Conservation (phyloP, 2,797 vertebrate species). For the Danio aesculapii region DNA sequence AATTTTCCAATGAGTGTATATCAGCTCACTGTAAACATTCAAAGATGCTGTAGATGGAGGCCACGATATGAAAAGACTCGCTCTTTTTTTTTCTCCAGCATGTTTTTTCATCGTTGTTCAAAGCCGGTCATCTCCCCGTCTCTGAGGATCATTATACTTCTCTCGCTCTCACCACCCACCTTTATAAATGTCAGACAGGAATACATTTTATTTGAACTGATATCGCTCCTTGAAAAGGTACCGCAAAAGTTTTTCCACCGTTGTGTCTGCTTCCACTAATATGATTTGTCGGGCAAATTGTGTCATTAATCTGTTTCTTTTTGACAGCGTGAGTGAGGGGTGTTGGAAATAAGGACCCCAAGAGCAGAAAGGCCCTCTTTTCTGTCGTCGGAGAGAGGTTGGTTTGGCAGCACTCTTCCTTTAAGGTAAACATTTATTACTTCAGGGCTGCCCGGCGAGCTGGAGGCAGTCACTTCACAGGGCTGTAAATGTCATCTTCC, state of each 20-base stretch:
- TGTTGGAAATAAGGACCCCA: conserved; percentile 77
- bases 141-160: conserved; percentile 87
- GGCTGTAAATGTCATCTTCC: conserved; percentile 98
- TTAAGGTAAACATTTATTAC: conserved; percentile 99
- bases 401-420: conserved; percentile 79
- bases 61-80: conserved; percentile 27
- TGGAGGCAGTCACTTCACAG: conserved; percentile 89
- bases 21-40: conserved; percentile 10
- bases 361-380: conserved; percentile 58
- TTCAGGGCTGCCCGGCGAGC: conserved; percentile 89
- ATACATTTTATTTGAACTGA: conserved; percentile 91
- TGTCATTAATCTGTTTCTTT: conserved; percentile 91
- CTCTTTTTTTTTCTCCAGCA: conserved; percentile 64
- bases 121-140: conserved; percentile 81
- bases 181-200: conserved; percentile 92
- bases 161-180: conserved; percentile 83
- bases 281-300: conserved; percentile 96
- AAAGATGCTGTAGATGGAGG: conserved; percentile 21
- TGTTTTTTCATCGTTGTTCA: conserved; percentile 76
- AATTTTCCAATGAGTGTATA: neutral
- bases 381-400: conserved; percentile 76
- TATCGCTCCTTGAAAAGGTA: conserved; percentile 75
- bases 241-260: conserved; percentile 72
- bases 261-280: conserved; percentile 87
- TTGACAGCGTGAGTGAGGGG: conserved; percentile 84